phyloP scores from a whole-genome alignment of 2,797 vertebrate species.

The Pseudochirops cupreus region DNA sequence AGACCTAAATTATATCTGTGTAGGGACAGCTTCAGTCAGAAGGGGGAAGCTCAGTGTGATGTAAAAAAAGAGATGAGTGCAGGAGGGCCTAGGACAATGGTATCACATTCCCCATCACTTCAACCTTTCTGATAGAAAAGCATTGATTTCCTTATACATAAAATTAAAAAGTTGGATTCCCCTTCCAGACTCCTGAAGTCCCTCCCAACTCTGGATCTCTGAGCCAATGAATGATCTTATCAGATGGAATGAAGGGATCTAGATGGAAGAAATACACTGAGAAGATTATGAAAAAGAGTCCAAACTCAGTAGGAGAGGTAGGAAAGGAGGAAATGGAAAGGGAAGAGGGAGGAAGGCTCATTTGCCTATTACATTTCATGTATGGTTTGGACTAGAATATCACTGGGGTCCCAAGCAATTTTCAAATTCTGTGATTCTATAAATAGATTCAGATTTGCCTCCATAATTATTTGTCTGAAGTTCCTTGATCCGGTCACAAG shows the following conservation, averaged over 20 bases:
- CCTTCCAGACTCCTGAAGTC: background rate
- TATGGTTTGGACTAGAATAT: background rate
- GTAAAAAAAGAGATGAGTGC: background rate
- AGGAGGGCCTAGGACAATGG: background rate
- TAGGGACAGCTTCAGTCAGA: background rate
- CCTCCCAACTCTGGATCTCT: background rate
- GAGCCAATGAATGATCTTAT: background rate
- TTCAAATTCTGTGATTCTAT: background rate
- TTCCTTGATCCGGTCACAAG: background rate
- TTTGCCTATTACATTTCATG: background rate
- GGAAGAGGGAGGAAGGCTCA: background rate
- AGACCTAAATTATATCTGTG: background rate
- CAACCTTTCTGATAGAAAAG: background rate
- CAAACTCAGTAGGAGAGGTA: background rate
- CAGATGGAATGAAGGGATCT: background rate
- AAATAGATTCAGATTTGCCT: background rate
- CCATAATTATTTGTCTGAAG: no score
- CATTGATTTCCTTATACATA: background rate
- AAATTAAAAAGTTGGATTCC: background rate
- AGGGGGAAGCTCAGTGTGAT: background rate
- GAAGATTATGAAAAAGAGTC: background rate
- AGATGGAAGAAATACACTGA: background rate
- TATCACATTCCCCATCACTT: background rate
- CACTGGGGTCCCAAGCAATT: background rate
- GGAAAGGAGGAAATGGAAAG: background rate